Evolutionary conservation across 2,797 vertebrate species (phyloP), one percentile per base, ranked within the genome.

Genomic region (Xiphophorus birchmanni): DNA sequence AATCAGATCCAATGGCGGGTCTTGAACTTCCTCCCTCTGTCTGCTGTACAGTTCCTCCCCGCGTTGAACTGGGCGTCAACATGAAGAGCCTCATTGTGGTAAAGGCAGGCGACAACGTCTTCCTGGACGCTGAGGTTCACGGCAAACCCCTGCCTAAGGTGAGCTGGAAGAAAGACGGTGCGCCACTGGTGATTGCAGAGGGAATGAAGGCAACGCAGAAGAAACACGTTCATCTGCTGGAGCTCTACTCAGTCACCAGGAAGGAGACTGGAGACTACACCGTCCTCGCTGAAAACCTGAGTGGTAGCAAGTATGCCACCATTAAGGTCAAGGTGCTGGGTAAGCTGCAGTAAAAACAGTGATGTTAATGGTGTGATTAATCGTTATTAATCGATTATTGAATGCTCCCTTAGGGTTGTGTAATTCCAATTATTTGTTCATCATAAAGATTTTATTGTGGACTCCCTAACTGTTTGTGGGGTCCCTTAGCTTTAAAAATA

Each of bases 191-290:
- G 80, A 91, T 97, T 44, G 89, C 95, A 1, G 98, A 99, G 91
- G 98, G 98, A 89, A 95, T 99, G 90, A 99, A 99, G 94, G 97
- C 97, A 89, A 90, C 86, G 44, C 96, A 96, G 35, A 96, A 97
- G 94, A 97, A 98, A 91, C 97, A 99, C 76, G 80, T 96, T 48
- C 96, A 97, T 83, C 87, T 96, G 71, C 94, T 99, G 89, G 99
- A 99, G 86, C 92, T 99, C 40, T 99, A 96, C 92, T 96, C 96
- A 1, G 98, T 99, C 77, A 97, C 96, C 83, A 97, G 98, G 78
- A 99, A 97, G 90, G 98, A 99, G 92, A 95, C 98, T 3, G 99
- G 98, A 93, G 99, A 99, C 88, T 99, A 99, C 77, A 97, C 96
- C 23, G 97, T 99, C 91, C 95, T 95, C 17, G 99, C 98, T 69